Percentiles rank a stretch among this genome's conserved stretches.
Conservation (phyloP, 2,113 vertebrate genomes). For the Scartelaos histophorus region DNA sequence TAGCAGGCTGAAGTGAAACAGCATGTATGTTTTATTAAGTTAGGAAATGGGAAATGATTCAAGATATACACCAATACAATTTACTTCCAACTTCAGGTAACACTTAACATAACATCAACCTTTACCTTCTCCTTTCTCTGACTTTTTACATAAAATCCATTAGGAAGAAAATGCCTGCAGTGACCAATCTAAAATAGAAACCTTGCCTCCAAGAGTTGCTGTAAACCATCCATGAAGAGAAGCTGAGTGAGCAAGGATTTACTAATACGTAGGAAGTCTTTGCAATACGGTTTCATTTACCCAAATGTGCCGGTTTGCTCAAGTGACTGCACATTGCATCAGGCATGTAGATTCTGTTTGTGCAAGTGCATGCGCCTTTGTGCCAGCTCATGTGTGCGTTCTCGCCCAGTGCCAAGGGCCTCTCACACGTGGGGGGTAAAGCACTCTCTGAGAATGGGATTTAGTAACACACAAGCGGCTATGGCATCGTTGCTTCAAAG, state of each 20-base stretch:
- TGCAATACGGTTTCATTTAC: constrained; percentile 46
- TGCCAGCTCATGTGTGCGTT: constrained; percentile 40
- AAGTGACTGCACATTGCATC: constrained; percentile 71
- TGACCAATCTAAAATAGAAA: constrained; percentile 27
- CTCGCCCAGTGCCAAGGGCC: constrained; percentile 59
- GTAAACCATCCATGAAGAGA: constrained; percentile 33
- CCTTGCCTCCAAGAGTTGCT: constrained; percentile 7
- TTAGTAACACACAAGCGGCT: constrained; percentile 60
- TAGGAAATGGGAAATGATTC: not conserved
- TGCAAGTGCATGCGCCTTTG: constrained; percentile 42
- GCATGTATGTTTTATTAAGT: constrained; percentile 13
- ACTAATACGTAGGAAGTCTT: constrained; percentile 42
- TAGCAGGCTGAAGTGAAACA: not conserved
- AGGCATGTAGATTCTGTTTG: constrained; percentile 69
- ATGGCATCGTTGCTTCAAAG: constrained; percentile 60
- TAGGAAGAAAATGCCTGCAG: not conserved
- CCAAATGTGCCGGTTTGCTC: constrained; percentile 58
- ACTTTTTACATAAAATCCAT: constrained; percentile 4
- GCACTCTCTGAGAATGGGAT: constrained; percentile 68
- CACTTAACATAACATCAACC: not conserved
- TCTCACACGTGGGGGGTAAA: constrained; percentile 61
- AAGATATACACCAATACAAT: not conserved
- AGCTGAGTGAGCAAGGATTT: constrained; percentile 25
- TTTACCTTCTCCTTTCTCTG: not conserved
- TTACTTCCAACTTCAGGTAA: not conserved